Conservation (phyloP, 2,888 invertebrate species). For the Gnatocerus cornutus region DNA sequence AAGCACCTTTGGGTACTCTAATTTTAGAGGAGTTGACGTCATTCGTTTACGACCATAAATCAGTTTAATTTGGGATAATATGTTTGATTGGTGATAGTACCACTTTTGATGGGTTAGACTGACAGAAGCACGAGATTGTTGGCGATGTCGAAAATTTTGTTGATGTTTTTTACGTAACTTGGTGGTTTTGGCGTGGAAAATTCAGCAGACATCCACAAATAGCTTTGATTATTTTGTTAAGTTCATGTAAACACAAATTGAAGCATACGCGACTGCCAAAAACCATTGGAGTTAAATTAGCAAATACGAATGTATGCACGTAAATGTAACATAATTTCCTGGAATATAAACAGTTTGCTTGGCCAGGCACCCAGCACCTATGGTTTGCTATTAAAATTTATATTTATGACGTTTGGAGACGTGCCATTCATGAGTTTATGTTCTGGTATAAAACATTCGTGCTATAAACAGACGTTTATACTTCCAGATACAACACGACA, state of each 20-base stretch:
- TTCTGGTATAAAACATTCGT: slow-evolving; percentile 43
- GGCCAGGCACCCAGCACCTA: slow-evolving; percentile 48
- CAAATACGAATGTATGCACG: slow-evolving; percentile 36
- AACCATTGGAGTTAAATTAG: slow-evolving; percentile 39
- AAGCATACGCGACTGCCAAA: slow-evolving; percentile 31
- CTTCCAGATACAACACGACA: slow-evolving; percentile 29
- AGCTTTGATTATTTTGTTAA: slow-evolving; percentile 25
- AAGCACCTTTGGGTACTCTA: slow-evolving; percentile 17
- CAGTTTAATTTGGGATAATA: slow-evolving; percentile 40
- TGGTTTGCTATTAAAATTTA: slow-evolving; percentile 49
- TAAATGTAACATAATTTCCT: slow-evolving; percentile 47
- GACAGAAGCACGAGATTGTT: slow-evolving; percentile 22
- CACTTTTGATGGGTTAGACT: slow-evolving; percentile 3
- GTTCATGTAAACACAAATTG: slow-evolving; percentile 17
- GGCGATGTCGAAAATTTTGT: slow-evolving; percentile 16
- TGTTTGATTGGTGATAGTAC: slow-evolving; percentile 33
- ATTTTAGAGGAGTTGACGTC: slow-evolving; percentile 40
- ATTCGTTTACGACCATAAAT: slow-evolving; percentile 39
- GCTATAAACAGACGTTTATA: slow-evolving; percentile 46
- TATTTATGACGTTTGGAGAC: slow-evolving; percentile 54
- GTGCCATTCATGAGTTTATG: slow-evolving; percentile 55
- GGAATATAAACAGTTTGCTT: slow-evolving; percentile 46
- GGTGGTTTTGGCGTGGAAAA: not conserved
- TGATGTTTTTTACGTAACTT: slow-evolving; percentile 9
- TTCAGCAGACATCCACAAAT: slow-evolving; percentile 23